A percentile compares a stretch with the other conserved stretches of the same genome.
These are phyloP conservation scores for Anhinga anhinga DNA, from an alignment of 2,113 vertebrate species.

Conservation along the genomic window DNA sequence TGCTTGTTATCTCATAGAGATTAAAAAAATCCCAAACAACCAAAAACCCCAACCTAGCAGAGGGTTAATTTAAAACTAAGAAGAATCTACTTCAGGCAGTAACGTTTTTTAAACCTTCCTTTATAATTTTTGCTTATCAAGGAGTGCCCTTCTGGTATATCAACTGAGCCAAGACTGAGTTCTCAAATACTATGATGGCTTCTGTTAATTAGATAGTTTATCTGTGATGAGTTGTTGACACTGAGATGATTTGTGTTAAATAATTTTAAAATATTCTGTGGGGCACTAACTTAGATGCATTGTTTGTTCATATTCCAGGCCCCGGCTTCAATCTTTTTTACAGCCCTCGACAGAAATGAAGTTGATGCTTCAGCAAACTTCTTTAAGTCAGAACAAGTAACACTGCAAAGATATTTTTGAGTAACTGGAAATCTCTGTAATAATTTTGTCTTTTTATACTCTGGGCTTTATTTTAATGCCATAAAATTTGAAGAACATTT, in stretches of 20 bases:
- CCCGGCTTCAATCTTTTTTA: conserved; percentile 63
- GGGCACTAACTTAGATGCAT: conserved; percentile 77
- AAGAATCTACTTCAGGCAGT: conserved; percentile 73
- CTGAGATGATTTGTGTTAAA: conserved; percentile 83
- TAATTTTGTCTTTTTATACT: conserved; percentile 35
- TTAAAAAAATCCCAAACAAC: not conserved
- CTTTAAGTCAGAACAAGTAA: conserved; percentile 61
- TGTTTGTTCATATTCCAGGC: conserved; percentile 73
- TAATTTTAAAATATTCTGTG: conserved; percentile 83
- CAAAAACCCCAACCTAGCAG: conserved; percentile 46
- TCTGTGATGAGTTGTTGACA: conserved; percentile 85
- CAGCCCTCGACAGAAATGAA: conserved; percentile 64
- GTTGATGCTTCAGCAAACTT: conserved; percentile 58
- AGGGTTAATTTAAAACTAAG: conserved; percentile 78
- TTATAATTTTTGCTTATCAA: conserved; percentile 84
- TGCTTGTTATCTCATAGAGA: not conserved
- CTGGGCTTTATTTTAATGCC: conserved; percentile 29
- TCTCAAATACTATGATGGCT: conserved; percentile 84
- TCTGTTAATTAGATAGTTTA: conserved; percentile 86
- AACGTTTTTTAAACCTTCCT: conserved; percentile 76
- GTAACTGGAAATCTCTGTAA: conserved; percentile 33
- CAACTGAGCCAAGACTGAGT: conserved; percentile 83
- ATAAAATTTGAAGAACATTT: conserved; percentile 50
- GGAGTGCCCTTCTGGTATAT: conserved; percentile 82
- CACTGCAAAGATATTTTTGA: conserved; percentile 42